Percentiles rank a stretch among this genome's conserved stretches.
Conservation (phyloP, 2,888 invertebrate species). For the Dendrolimus pini region DNA sequence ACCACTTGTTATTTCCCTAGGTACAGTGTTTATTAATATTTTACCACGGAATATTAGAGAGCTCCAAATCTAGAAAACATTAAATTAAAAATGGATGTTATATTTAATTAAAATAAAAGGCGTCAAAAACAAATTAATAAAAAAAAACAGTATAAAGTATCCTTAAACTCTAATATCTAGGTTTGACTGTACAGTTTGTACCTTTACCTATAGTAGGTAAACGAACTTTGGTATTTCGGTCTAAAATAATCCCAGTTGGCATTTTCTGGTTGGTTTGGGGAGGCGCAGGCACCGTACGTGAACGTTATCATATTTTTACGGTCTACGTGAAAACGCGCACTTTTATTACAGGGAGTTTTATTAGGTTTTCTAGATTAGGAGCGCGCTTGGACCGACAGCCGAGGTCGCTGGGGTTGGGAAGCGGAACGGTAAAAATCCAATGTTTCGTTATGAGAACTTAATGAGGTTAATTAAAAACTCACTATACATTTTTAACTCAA, state of each 20-base stretch:
- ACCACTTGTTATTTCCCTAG: too few species aligned
- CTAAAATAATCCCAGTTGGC: slow-evolving; percentile 14
- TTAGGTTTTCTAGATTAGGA: slow-evolving; percentile 68
- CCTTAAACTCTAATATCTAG: too few species aligned
- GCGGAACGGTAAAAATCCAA: not conserved
- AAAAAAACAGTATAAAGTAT: too few species aligned
- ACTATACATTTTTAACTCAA: slow-evolving; percentile 1
- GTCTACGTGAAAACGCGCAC: slow-evolving; percentile 65
- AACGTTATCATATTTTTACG: slow-evolving; percentile 75
- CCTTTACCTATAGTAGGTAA: too few species aligned
- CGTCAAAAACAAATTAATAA: too few species aligned
- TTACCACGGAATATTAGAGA: too few species aligned
- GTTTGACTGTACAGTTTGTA: too few species aligned
- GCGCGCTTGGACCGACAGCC: slow-evolving; percentile 6
- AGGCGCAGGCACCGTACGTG: slow-evolving; percentile 42
- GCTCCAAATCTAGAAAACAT: too few species aligned
- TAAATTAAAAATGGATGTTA: too few species aligned
- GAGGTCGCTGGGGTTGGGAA: not conserved
- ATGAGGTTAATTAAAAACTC: not conserved
- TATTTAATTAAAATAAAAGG: too few species aligned
- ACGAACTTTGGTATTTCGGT: slow-evolving; percentile 6
- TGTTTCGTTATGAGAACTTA: not conserved
- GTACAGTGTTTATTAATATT: too few species aligned
- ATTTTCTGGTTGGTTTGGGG: slow-evolving; percentile 16
- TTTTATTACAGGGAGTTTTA: slow-evolving; percentile 68